A percentile compares a stretch with the other conserved stretches of the same genome.
These are phyloP conservation scores for Orthosia gothica DNA, from an alignment of 2,888 invertebrate species.

Conservation along the genomic window DNA sequence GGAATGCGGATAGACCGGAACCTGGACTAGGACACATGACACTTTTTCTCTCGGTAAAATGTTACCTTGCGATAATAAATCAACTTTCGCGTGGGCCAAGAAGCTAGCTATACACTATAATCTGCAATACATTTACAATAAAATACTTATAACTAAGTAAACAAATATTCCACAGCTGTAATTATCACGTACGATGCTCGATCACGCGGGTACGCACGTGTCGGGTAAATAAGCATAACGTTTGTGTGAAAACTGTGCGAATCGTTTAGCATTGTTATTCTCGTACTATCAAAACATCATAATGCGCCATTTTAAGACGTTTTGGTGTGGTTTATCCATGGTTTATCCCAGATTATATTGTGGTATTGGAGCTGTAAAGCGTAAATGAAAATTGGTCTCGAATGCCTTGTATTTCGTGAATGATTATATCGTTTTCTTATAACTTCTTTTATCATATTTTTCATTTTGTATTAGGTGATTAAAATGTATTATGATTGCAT, in stretches of 20 bases:
- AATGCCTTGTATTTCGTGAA: background rate
- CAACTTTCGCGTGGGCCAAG: no score
- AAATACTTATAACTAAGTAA: constrained; percentile 5
- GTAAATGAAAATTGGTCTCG: background rate
- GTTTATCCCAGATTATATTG: background rate
- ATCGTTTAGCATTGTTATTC: constrained; percentile 43
- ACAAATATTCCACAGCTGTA: constrained; percentile 38
- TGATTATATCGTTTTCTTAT: background rate
- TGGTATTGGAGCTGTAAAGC: background rate
- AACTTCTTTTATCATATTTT: background rate
- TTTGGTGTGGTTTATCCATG: background rate
- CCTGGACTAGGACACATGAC: no score
- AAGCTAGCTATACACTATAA: no score
- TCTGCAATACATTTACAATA: constrained; percentile 4
- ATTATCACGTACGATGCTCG: constrained; percentile 36
- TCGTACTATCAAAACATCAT: constrained; percentile 14
- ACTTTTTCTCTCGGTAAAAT: no score
- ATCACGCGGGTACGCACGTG: constrained; percentile 52
- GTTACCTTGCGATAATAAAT: no score
- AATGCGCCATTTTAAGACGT: constrained; percentile 17
- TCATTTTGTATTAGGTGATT: no score
- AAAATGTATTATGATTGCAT: no score
- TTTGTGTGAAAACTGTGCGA: constrained; percentile 20
- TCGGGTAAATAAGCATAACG: background rate
- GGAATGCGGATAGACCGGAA: no score